phyloP scores from a whole-genome alignment of 2,888 invertebrate species.

The Eupithecia pulchellata region DNA sequence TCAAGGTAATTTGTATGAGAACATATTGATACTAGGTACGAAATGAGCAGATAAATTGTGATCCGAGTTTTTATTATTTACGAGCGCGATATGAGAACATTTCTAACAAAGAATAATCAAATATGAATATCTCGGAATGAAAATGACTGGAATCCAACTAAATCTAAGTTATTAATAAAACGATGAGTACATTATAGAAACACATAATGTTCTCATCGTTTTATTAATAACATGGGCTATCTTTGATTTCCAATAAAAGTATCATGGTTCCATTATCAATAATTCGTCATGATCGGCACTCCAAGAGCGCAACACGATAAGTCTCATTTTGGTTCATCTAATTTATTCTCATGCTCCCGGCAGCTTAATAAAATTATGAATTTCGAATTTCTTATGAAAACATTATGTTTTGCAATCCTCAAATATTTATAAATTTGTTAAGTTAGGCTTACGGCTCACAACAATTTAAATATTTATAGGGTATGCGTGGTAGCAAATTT shows the following conservation, averaged over 20 bases:
- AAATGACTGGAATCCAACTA: too few species aligned
- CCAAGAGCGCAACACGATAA: slow-evolving; percentile 28
- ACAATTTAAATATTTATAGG: slow-evolving; percentile 64
- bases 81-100: not conserved
- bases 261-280: slow-evolving; percentile 16
- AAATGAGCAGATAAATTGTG: slow-evolving; percentile 4
- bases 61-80: slow-evolving; percentile 3
- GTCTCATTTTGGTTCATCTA: slow-evolving; percentile 33
- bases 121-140: too few species aligned
- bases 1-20: too few species aligned
- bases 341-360: slow-evolving; percentile 28
- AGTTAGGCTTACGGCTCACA: slow-evolving; percentile 44
- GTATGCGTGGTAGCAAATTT: slow-evolving; percentile 75
- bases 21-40: too few species aligned
- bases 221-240: too few species aligned
- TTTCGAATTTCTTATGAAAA: slow-evolving; percentile 34
- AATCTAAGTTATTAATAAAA: too few species aligned
- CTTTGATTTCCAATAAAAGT: not conserved
- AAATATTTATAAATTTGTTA: slow-evolving; percentile 35
- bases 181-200: too few species aligned
- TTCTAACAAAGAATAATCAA: not conserved
- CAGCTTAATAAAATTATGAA: slow-evolving; percentile 33
- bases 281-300: slow-evolving; percentile 29
- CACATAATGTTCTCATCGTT: too few species aligned
- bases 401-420: slow-evolving; percentile 33